Evolutionary conservation across 2,888 invertebrate genomes (phyloP).

Genomic region (Meiosimyza platycephala): DNA sequence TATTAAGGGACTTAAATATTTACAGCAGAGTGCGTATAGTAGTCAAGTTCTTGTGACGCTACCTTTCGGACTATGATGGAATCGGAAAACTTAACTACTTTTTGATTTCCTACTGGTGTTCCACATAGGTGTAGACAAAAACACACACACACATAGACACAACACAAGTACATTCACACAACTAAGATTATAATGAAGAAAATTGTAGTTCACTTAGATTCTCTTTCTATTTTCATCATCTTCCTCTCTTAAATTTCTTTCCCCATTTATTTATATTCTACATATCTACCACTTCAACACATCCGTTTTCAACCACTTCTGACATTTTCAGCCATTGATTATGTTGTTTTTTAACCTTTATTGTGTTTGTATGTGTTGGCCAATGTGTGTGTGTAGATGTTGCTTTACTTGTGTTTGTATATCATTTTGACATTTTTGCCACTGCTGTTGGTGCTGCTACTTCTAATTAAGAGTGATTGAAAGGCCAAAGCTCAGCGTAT

Average conservation of each 20-base stretch:
- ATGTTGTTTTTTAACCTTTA: slow-evolving; percentile 39
- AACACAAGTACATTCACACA: background rate
- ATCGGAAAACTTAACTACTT: too few species aligned
- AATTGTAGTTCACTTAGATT: background rate
- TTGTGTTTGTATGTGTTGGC: background rate
- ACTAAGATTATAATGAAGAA: background rate
- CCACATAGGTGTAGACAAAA: too few species aligned
- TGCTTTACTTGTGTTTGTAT: background rate
- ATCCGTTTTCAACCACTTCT: slow-evolving; percentile 40
- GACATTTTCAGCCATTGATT: slow-evolving; percentile 46
- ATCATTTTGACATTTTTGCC: slow-evolving; percentile 18
- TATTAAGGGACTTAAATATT: too few species aligned
- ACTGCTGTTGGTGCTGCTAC: background rate
- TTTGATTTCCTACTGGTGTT: too few species aligned
- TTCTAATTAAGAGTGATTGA: slow-evolving; percentile 24
- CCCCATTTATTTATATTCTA: too few species aligned
- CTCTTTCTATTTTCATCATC: background rate
- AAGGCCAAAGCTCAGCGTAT: slow-evolving; percentile 6
- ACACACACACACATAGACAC: background rate
- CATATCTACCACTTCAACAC: background rate
- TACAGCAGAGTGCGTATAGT: too few species aligned
- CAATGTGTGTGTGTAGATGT: background rate
- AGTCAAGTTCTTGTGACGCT: too few species aligned
- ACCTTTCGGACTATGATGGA: too few species aligned
- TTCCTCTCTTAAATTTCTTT: background rate